Conservation (phyloP, 2,113 vertebrate genomes). For the Talpa occidentalis region DNA sequence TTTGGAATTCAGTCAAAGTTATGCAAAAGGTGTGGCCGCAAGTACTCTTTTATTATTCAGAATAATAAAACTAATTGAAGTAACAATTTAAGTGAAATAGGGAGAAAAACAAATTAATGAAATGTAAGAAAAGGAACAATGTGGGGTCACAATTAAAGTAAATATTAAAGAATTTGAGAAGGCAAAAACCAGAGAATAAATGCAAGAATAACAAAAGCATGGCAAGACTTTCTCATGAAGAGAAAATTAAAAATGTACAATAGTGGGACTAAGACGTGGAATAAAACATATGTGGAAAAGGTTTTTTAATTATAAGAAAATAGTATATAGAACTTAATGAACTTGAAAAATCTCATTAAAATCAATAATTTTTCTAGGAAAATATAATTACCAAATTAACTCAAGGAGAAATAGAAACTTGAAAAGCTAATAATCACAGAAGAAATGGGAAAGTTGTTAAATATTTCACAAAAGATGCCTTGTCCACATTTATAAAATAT, state of each 20-base stretch:
- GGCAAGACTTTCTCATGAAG: neutral
- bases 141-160: neutral
- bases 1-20: conserved; percentile 14
- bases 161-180: conserved; percentile 16
- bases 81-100: neutral
- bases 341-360: conserved; percentile 43
- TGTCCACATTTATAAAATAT: neutral
- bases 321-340: neutral
- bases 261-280: neutral
- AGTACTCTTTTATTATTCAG: conserved; percentile 38
- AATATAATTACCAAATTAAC: neutral
- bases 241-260: neutral
- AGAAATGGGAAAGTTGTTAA: neutral
- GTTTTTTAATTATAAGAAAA: neutral
- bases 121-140: neutral
- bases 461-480: neutral
- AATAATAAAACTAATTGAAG: conserved; percentile 38
- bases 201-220: neutral
- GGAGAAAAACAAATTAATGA: neutral
- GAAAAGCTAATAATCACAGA: conserved; percentile 21
- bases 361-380: neutral
- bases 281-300: neutral
- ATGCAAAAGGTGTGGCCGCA: neutral
- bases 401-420: conserved; percentile 7
- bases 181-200: conserved; percentile 6